Evolutionary conservation across 2,888 invertebrate species (phyloP), one percentile per base, ranked within the genome.

Genomic region (Diplolepis rosae): DNA sequence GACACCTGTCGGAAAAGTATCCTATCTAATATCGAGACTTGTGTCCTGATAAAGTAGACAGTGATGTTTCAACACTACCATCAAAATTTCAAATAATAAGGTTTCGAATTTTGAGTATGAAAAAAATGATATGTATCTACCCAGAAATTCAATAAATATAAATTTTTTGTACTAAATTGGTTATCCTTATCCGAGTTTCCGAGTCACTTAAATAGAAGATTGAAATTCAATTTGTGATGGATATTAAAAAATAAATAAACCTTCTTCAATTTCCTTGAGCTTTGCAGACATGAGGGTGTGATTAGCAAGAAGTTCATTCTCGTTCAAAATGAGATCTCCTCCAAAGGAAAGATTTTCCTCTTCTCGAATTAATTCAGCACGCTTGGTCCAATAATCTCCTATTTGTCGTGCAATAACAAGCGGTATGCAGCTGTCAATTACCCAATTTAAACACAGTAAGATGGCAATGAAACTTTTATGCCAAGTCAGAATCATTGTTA

Each of bases 211-310:
- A n/a, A n/a, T n/a, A n/a, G n/a, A n/a, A n/a, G n/a, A n/a, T n/a
- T n/a, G n/a, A n/a, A n/a, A n/a, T n/a, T n/a, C n/a, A n/a, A n/a
- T 35, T 28, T 24, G 7, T 15, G 13, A 24, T 32, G 18, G 4
- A 2, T 15, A 24, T 7, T 7, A 28, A 22, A 5, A 50, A 42
- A 0, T 56, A 15, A 66, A 56, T 72, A 91, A 89, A 35, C 91
- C 92, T 80, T 90, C 89, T 13, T 90, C 86, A 28, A 91, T 83
- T 83, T 93, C 93, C 1, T 85, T 76, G 30, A 89, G 86, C 80
- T 93, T 93, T 54, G 89, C 88, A 54, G 83, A 81, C 93, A 92
- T 93, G 9, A 93, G 87, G 24, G 92, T 90, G 54, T 89, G 87
- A 83, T 93, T 93, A 52, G 91, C 91, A 4, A 77, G 72, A 0